Evolutionary conservation across 2,797 vertebrate genomes (phyloP), one percentile per base, ranked within the genome.

Genomic region (Chelmon rostratus): DNA sequence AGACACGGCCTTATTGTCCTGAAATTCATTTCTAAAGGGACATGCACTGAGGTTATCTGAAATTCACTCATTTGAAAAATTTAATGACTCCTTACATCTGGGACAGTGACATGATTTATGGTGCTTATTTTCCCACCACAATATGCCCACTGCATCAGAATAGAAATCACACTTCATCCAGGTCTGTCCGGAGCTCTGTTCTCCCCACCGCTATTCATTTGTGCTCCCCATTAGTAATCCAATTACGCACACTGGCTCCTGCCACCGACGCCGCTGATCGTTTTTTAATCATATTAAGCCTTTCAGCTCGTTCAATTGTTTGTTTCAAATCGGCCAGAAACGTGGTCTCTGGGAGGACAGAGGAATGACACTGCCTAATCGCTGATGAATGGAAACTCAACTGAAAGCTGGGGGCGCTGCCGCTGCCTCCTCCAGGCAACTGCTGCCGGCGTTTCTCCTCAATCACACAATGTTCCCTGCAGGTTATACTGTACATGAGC

Each of bases 91-190:
- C 83, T 84, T 85, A 86, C 77, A 73, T 16, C 76, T 89, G 83
- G 87, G 80, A 90, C 87, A 89, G 76, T 77, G 86, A 88, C 87
- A 81, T 91, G 89, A 92, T 94, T 94, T 93, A 92, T 86, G 16
- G 76, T 19, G 35, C 78, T 86, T 88, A 87, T 90, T 91, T 88
- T 83, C 75, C 68, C 79, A 16, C 46, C 74, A 89, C 90, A 91
- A 79, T 91, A 86, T 85, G 80, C 11, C 1, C 70, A 67, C 75
- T 75, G 88, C 70, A 61, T 82, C 82, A 88, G 78, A 91, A 88
- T 83, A 88, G 86, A 91, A 94, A 87, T 89, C 68, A 33, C 76
- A 84, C 92, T 91, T 86, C 62, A 68, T 89, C 73, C 85, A 87
- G 88, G 86, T 87, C 84, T 91, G 78, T 90, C 74, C 68, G 23